Conservation (phyloP, 2,113 vertebrate species). For the Myiozetetes cayanensis region DNA sequence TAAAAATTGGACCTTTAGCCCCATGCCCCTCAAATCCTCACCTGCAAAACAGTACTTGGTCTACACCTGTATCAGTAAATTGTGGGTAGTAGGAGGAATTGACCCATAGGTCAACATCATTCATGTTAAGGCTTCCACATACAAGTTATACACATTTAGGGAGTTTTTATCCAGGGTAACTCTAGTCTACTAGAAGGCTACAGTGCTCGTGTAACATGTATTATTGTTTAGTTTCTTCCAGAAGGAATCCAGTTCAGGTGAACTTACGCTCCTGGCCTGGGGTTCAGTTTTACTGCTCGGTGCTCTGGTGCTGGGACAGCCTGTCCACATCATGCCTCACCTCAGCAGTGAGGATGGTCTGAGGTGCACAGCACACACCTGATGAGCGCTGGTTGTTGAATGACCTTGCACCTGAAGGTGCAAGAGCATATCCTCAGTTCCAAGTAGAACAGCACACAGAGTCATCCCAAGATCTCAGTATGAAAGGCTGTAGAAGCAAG, state of each 20-base stretch:
- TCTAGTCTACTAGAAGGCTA: not conserved
- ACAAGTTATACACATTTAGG: not conserved
- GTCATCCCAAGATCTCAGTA: not conserved
- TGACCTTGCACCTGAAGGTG: not conserved
- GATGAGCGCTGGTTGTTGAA: not conserved
- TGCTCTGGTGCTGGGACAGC: not conserved
- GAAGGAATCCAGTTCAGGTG: not conserved
- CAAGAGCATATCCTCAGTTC: not conserved
- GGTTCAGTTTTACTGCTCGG: not conserved
- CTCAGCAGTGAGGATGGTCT: not conserved
- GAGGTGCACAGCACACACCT: fast-evolving
- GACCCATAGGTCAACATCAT: not conserved
- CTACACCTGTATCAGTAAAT: not conserved
- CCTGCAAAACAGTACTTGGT: not conserved
- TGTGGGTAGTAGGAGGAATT: not conserved
- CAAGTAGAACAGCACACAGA: not conserved
- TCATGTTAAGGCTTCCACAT: not conserved
- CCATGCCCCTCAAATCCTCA: not conserved
- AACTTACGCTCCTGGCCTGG: not conserved
- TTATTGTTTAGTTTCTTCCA: not conserved
- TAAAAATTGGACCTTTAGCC: not conserved
- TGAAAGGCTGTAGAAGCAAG: not conserved
- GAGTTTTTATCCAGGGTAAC: not conserved
- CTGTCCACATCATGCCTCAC: not conserved
- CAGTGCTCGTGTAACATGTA: not conserved